Conservation (phyloP, 2,888 invertebrate genomes). For the Nezara viridula region DNA sequence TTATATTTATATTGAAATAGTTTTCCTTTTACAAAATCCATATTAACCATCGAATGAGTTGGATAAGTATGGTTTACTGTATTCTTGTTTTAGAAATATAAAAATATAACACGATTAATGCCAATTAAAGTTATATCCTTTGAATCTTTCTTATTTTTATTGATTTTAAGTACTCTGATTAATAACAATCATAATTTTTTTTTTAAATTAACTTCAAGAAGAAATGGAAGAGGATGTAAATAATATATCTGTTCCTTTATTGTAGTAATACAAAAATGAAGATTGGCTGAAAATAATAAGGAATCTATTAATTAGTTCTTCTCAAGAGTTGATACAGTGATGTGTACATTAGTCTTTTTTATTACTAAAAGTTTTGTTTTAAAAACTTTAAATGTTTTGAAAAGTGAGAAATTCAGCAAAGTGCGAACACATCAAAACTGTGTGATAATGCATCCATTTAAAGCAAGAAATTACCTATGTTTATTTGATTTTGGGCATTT, state of each 20-base stretch:
- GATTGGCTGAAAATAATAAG: too few species aligned
- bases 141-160: too few species aligned
- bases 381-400: not conserved
- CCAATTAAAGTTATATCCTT: too few species aligned
- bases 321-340: not conserved
- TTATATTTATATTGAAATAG: not conserved
- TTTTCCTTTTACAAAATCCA: too few species aligned
- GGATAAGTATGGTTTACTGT: too few species aligned
- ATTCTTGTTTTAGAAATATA: too few species aligned
- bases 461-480: not conserved
- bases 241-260: not conserved
- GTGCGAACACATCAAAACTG: constrained; percentile 11
- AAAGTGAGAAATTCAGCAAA: not conserved
- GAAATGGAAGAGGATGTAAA: not conserved
- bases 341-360: not conserved
- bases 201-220: not conserved
- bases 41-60: too few species aligned
- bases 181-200: too few species aligned
- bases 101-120: too few species aligned
- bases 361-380: not conserved
- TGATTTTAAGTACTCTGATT: too few species aligned
- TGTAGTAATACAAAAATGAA: not conserved
- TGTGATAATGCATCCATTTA: not conserved
- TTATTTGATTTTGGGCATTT: constrained; percentile 12
- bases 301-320: too few species aligned